Base-by-base conservation (phyloP, 2,113 vertebrate species). In the Calyptommatus sinebrachiatus region DNA sequence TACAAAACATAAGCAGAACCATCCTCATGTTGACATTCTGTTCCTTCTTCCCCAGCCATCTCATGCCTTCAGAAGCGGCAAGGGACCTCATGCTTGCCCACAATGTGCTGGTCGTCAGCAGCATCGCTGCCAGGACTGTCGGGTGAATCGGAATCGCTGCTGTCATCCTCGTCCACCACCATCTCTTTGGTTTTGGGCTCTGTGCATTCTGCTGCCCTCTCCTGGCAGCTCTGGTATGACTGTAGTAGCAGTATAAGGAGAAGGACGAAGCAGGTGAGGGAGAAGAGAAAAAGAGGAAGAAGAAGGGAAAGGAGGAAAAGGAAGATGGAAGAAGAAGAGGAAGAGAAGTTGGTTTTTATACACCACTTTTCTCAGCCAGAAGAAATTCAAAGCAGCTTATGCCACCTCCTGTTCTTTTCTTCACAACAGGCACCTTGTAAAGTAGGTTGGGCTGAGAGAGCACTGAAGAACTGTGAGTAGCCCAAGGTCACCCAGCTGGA, bases 71-170 rank as follows among this genome's bases (percentile, higher is more conserved):
- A 97, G 93, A 97, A 99, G 93, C 93, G 93, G 80, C 95, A 96
- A 94, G 92, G 81, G 91, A 91, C 75, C 21, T 97, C 93, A 67
- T 95, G 89, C 93, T 96, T 97, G 93, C 96, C 93, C 18, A 96
- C 95, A 93, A 97, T 96, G 93, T 94, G 94, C 89, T 96, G 96
- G 90, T 97, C 96, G 0, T 83, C 84, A 7, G 77, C 0, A n/a
- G 88, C 90, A 0, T 97, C 95, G 0, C 96, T 96, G 76, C 96
- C 96, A 0, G 87, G 94, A 6, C 92, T 94, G 84, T 95, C 94
- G 0, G 94, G 92, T 0, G 96, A 97, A 88, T 99, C 97, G 0
- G 90, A 95, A 81, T 94, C 96, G 0, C 87, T 97, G 91, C 97
- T 98, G 88, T 98, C 96, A 0, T 98, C 96, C 0, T 95, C 93